A percentile compares a stretch with the other conserved stretches of the same genome.
phyloP scores from a whole-genome alignment of 2,797 vertebrate genomes.

The Hapalemur alaotrensis region DNA sequence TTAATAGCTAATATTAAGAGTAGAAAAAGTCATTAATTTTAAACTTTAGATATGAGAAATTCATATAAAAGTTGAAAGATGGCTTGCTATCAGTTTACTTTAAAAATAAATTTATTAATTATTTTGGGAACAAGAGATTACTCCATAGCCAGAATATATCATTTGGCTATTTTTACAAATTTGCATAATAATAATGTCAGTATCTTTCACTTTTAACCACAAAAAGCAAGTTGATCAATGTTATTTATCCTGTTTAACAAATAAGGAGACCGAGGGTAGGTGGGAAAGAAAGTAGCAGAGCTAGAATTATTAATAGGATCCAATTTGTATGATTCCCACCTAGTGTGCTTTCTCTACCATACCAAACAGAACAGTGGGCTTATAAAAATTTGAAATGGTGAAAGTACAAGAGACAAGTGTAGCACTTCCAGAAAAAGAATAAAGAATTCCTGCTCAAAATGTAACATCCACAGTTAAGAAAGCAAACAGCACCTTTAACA shows the following conservation, averaged over 20 bases:
- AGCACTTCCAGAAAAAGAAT: neutral
- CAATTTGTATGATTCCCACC: neutral
- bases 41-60: constrained; percentile 10
- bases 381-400: neutral
- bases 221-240: neutral
- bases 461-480: neutral
- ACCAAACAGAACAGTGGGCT: neutral
- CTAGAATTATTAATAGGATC: neutral
- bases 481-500: neutral
- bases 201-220: neutral
- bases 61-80: neutral
- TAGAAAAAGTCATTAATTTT: neutral
- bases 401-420: neutral
- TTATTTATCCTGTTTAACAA: neutral
- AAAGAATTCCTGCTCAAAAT: neutral
- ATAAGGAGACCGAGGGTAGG: neutral
- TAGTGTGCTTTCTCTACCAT: neutral
- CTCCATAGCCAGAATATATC: neutral
- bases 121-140: neutral
- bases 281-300: neutral
- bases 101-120: neutral
- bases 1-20: neutral
- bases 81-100: neutral
- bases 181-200: constrained; percentile 11
- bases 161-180: neutral